These are phyloP conservation scores for Oasisia sp. DNA, from an alignment of 2,888 invertebrate genomes.

Conservation along the genomic window DNA sequence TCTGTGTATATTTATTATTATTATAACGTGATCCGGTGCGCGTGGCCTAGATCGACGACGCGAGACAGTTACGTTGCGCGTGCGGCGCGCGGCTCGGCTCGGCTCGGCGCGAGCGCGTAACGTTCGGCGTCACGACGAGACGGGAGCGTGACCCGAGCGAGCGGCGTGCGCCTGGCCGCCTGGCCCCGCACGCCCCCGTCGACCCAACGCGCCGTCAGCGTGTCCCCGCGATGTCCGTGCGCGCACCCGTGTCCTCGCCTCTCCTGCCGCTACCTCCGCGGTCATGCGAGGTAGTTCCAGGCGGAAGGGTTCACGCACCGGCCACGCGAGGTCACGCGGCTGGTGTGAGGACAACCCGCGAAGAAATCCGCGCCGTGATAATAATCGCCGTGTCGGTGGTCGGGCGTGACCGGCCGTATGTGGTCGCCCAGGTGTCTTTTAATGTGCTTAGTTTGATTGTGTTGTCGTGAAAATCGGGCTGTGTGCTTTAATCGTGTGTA, in stretches of 20 bases:
- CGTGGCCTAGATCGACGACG: not conserved
- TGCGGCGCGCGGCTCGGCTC: not conserved
- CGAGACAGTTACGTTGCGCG: not conserved
- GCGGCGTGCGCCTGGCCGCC: not conserved
- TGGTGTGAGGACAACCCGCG: not conserved
- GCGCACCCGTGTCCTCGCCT: not conserved
- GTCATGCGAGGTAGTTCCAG: constrained; percentile 5
- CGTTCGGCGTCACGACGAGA: not conserved
- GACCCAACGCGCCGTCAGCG: not conserved
- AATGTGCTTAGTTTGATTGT: not conserved
- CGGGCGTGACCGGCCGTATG: not conserved
- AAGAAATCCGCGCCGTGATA: not conserved
- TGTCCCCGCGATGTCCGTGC: not conserved
- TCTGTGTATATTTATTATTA: too few relatives aligned
- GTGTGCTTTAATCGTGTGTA: not conserved
- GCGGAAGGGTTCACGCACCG: not conserved
- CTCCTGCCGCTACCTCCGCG: not conserved
- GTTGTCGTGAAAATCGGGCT: not conserved
- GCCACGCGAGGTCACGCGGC: not conserved
- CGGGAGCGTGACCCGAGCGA: not conserved
- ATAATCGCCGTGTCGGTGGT: not conserved
- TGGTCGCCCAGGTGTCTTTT: not conserved
- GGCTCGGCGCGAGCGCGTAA: too few relatives aligned
- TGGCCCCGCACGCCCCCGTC: not conserved
- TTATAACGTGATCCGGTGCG: not conserved